Evolutionary conservation across 53 echinoderm and acorn worm species (phyloP).

Genomic region (Antedon mediterranea): DNA sequence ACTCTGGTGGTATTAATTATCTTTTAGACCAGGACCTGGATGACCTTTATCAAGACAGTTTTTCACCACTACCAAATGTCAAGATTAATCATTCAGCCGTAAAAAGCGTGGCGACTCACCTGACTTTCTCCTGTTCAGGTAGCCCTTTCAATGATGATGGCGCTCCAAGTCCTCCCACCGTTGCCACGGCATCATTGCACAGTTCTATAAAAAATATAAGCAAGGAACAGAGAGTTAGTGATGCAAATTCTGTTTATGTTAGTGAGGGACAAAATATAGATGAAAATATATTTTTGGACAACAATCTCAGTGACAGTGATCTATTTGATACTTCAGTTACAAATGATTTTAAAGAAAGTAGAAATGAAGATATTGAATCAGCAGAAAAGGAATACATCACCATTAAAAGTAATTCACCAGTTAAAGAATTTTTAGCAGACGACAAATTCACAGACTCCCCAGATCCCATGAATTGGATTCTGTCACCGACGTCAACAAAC

Average conservation of each 20-base stretch:
- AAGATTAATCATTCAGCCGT: neutral
- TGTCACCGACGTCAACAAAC: slow-evolving; percentile 19
- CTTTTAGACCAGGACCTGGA: neutral
- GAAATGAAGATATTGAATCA: no score
- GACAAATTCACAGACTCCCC: slow-evolving; percentile 10
- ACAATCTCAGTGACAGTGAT: no score
- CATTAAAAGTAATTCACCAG: neutral
- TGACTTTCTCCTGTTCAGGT: neutral
- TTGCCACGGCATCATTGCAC: no score
- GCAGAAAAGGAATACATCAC: neutral
- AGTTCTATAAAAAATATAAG: no score
- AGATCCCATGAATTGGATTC: slow-evolving; percentile 27
- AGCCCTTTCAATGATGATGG: neutral
- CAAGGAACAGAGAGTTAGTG: no score
- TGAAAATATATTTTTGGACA: no score
- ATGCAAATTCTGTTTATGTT: no score
- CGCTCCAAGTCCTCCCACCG: neutral
- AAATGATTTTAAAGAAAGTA: no score
- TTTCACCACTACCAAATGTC: neutral
- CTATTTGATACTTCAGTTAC: no score
- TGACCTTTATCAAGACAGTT: neutral
- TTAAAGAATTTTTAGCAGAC: no score
- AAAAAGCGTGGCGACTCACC: neutral
- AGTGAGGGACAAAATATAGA: no score
- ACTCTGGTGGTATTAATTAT: neutral